Evolutionary conservation across 2,113 vertebrate species (phyloP).

Genomic region (Ahaetulla prasina): DNA sequence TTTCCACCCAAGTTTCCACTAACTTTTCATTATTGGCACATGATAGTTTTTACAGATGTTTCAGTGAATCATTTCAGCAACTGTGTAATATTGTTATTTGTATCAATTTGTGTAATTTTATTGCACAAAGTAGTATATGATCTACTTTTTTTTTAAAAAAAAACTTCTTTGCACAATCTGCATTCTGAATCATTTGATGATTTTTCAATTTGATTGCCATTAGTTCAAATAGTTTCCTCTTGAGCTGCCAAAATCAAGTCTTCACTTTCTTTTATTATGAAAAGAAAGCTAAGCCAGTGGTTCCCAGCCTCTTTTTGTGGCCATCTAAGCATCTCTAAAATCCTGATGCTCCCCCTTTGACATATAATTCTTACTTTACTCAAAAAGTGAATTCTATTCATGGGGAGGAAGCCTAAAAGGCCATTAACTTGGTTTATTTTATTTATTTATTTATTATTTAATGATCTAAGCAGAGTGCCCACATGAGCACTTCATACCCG

Average conservation of each 20-base stretch:
- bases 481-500: too few species aligned
- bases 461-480: too few species aligned
- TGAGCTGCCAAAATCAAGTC: neutral
- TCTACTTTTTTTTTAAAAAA: neutral
- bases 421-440: too few species aligned
- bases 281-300: too few species aligned
- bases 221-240: neutral
- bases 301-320: too few species aligned
- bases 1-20: neutral
- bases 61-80: neutral
- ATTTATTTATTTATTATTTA: too few species aligned
- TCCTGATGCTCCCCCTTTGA: too few species aligned
- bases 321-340: too few species aligned
- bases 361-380: too few species aligned
- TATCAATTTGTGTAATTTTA: neutral
- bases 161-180: neutral
- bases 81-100: neutral
- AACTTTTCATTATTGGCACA: neutral
- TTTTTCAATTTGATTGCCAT: neutral
- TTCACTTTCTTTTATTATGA: neutral
- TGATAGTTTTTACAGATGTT: neutral
- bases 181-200: neutral
- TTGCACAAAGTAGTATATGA: neutral
- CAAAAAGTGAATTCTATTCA: too few species aligned
- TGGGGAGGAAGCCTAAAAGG: too few species aligned